A percentile compares a stretch with the other conserved stretches of the same genome.
These are phyloP conservation scores for Eristalinus aeneus DNA, from an alignment of 2,888 invertebrate species.

Conservation along the genomic window DNA sequence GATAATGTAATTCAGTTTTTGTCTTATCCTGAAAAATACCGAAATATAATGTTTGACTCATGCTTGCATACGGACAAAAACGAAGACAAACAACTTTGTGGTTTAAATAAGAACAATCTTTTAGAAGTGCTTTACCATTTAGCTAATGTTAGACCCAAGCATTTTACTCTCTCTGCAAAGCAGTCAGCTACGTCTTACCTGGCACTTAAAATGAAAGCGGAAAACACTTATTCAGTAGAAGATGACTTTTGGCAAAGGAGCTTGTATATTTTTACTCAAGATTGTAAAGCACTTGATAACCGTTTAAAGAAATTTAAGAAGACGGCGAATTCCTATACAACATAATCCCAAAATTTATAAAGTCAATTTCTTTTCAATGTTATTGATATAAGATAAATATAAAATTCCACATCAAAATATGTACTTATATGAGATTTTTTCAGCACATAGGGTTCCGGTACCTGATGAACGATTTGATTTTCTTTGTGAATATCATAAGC, in stretches of 20 bases:
- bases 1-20: constrained; percentile 83
- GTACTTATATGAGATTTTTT: constrained; percentile 19
- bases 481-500: constrained; percentile 96
- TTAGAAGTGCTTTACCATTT: constrained; percentile 82
- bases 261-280: constrained; percentile 10
- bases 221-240: constrained; percentile 78
- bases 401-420: neutral
- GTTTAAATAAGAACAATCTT: constrained; percentile 77
- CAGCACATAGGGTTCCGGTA: constrained; percentile 96
- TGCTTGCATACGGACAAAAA: neutral
- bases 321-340: constrained; percentile 20
- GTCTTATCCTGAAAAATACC: constrained; percentile 81
- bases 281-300: constrained; percentile 32
- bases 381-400: neutral
- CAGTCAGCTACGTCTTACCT: constrained; percentile 83
- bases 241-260: constrained; percentile 25
- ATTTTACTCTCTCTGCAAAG: constrained; percentile 82
- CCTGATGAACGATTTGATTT: constrained; percentile 97
- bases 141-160: constrained; percentile 83
- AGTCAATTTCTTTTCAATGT: neutral
- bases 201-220: constrained; percentile 83
- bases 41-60: constrained; percentile 79
- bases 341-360: neutral
- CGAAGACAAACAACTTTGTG: neutral
- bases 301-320: constrained; percentile 20